Evolutionary conservation across 2,888 invertebrate genomes (phyloP).

Genomic region (Odiellus spinosus): DNA sequence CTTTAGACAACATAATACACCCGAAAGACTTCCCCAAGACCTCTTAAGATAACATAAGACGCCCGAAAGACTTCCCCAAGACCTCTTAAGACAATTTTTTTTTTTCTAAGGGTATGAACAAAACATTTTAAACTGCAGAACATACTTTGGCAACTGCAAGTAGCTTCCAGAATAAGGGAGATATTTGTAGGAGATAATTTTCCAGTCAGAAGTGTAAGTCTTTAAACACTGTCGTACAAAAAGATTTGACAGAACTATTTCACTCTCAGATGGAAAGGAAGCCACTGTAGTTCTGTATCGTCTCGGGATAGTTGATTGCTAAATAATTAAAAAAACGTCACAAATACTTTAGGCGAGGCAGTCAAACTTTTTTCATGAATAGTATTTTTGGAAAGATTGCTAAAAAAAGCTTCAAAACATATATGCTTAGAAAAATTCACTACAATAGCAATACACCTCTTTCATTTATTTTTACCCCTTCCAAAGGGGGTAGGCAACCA

Average conservation of each 20-base stretch:
- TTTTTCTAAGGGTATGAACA: too few species aligned
- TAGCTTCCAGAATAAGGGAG: conserved; percentile 72
- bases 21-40: too few species aligned
- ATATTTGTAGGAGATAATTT: conserved; percentile 80
- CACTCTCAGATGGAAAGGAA: conserved; percentile 33
- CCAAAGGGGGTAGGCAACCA: too few species aligned
- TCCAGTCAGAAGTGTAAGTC: conserved; percentile 74
- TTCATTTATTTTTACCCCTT: too few species aligned
- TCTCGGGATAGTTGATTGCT: conserved; percentile 40
- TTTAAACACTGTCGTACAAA: conserved; percentile 50
- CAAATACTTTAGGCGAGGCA: background rate
- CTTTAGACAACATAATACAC: too few species aligned
- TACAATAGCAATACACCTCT: too few species aligned
- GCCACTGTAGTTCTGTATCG: conserved; percentile 60
- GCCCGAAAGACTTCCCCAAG: too few species aligned
- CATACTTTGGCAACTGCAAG: conserved; percentile 64
- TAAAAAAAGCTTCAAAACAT: too few species aligned
- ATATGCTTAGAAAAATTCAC: background rate
- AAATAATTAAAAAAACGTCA: conserved; percentile 26
- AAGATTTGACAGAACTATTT: conserved; percentile 24
- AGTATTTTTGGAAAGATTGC: background rate
- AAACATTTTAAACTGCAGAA: too few species aligned
- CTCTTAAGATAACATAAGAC: too few species aligned
- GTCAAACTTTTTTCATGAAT: background rate
- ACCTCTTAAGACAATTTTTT: too few species aligned